Evolutionary conservation across 2,113 vertebrate species (phyloP).

Genomic region (Pogona vitticeps): DNA sequence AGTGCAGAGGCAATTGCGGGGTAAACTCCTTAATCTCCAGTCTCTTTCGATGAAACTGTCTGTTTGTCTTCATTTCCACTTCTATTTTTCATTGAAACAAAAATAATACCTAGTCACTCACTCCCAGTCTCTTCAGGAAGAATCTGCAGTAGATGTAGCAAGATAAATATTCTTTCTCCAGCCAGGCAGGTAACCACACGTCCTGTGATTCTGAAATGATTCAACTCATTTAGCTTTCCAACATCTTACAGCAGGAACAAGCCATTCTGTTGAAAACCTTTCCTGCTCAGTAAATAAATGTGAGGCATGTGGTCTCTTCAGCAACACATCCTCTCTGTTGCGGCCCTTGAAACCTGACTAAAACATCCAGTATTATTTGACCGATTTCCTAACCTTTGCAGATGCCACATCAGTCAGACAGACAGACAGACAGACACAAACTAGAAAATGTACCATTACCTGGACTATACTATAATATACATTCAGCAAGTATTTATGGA

Average conservation of each 20-base stretch:
- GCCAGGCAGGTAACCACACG: constrained; percentile 67
- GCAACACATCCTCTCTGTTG: constrained; percentile 1
- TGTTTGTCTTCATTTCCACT: constrained; percentile 31
- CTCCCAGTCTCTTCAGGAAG: constrained; percentile 52
- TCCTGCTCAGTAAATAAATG: constrained; percentile 46
- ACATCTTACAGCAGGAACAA: constrained; percentile 65
- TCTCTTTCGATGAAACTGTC: not conserved
- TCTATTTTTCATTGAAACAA: constrained; percentile 54
- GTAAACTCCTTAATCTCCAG: not conserved
- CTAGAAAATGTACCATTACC: not conserved
- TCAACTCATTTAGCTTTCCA: constrained; percentile 59
- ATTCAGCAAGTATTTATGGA: not conserved
- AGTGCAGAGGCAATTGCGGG: not conserved
- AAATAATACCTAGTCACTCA: constrained; percentile 40
- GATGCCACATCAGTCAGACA: not conserved
- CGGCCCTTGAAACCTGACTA: not conserved
- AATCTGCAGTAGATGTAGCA: constrained; percentile 46
- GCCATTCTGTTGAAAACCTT: constrained; percentile 48
- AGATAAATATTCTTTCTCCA: constrained; percentile 68
- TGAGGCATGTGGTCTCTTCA: constrained; percentile 32
- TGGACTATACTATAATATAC: constrained; percentile 21
- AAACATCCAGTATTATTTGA: constrained; percentile 7
- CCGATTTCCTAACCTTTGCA: not conserved
- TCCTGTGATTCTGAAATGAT: constrained; percentile 67
- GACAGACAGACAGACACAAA: not conserved